A percentile compares a stretch with the other conserved stretches of the same genome.
Evolutionary conservation across 92 coral and sea anemone species (phyloP).

Genomic region (Nematostella vectensis): DNA sequence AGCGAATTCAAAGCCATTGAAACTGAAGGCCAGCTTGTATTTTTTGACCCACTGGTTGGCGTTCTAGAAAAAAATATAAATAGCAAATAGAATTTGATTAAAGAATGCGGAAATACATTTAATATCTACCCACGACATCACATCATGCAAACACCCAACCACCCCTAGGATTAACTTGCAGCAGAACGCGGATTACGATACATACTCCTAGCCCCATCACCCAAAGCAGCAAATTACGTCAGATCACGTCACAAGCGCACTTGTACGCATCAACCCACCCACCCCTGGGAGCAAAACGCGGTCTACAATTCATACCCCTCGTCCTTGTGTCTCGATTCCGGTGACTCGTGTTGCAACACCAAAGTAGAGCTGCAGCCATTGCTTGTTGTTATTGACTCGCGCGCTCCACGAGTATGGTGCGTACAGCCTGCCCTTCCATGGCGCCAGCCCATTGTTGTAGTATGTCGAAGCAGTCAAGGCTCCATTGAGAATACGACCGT

Average conservation of each 20-base stretch:
- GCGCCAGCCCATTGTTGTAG: slow-evolving; percentile 21
- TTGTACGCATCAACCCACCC: too few species aligned
- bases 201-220: too few species aligned
- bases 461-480: slow-evolving; percentile 52
- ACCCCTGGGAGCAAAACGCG: too few species aligned
- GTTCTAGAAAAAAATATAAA: slow-evolving; percentile 7
- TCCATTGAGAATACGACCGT: slow-evolving; percentile 37
- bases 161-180: too few species aligned
- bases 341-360: slow-evolving; percentile 14
- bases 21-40: slow-evolving; percentile 15
- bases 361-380: slow-evolving; percentile 46
- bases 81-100: too few species aligned
- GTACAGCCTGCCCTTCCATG: slow-evolving; percentile 45
- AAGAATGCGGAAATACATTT: too few species aligned
- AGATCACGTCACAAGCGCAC: too few species aligned
- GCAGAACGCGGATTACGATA: too few species aligned
- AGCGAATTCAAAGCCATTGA: slow-evolving; percentile 11
- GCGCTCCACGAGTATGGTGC: slow-evolving; percentile 22
- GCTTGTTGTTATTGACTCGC: slow-evolving; percentile 17
- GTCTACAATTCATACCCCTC: slow-evolving; percentile 18
- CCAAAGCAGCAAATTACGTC: too few species aligned
- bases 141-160: too few species aligned
- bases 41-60: slow-evolving; percentile 30
- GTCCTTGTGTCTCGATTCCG: slow-evolving; percentile 35
- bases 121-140: too few species aligned